Conservation (phyloP, 1,140 invertebrate genomes). For the Hetaerina americana region DNA sequence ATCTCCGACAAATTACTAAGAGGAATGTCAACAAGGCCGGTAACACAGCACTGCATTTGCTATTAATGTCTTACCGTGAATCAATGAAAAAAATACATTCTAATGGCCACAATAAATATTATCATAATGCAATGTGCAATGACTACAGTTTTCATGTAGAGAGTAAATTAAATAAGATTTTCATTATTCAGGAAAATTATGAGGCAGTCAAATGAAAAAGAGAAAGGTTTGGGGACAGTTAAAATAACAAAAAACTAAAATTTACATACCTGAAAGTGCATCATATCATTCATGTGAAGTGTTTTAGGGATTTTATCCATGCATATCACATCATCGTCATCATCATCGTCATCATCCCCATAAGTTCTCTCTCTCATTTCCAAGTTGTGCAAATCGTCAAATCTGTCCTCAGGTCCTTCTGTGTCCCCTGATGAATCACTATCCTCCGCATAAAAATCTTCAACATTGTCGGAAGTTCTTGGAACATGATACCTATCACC, state of each 20-base stretch:
- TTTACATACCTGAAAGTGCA: conserved; percentile 13
- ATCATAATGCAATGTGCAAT: no score
- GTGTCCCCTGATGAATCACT: conserved; percentile 45
- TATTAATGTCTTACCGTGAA: no score
- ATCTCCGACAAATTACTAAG: no score
- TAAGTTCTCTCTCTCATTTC: conserved; percentile 3
- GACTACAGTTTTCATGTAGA: no score
- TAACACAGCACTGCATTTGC: no score
- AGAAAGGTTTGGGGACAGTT: no score
- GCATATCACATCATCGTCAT: conserved; percentile 32
- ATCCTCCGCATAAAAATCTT: conserved; percentile 3
- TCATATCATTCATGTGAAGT: conserved; percentile 20
- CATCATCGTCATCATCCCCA: conserved; percentile 38
- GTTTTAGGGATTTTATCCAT: conserved; percentile 50
- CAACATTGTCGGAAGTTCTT: background rate
- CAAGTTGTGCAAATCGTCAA: conserved; percentile 2
- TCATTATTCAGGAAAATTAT: no score
- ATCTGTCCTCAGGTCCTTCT: conserved; percentile 50
- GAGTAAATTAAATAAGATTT: no score
- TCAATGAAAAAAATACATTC: no score
- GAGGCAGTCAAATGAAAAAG: no score
- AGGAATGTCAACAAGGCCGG: no score
- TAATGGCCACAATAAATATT: no score
- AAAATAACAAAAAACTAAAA: background rate
- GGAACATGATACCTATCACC: background rate